Base-by-base conservation (phyloP, 2,797 vertebrate genomes). In the Acanthiza pusilla region DNA sequence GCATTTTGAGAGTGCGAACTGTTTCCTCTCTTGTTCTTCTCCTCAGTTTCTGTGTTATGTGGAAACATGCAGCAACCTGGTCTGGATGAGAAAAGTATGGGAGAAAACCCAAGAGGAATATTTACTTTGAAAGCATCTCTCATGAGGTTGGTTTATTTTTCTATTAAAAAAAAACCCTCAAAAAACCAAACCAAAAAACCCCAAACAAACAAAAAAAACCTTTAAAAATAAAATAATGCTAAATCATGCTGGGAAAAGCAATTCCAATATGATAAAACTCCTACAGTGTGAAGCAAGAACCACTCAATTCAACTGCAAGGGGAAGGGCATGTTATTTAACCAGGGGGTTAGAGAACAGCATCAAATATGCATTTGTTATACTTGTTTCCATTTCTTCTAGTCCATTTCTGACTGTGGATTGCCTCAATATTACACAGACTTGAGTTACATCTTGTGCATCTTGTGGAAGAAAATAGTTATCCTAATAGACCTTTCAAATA, bases 221-320 rank as follows among this genome's bases (percentile, higher is more conserved):
- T 93, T 92, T 61, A 55, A 65, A 94, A 93, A 54, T 62, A 77
- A 92, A 91, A 91, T 74, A 77, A 67, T 43, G 15, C 74, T 93
- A 84, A 93, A 45, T 75, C 48, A 20, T 79, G 16, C 80, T 88
- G 63, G 36, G 72, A 79, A 91, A 70, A 65, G n/a, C 32, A 78
- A 71, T 91, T 93, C 36, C 34, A 65, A 42, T 51, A 38, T 53
- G 55, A 71, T 25, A 84, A 81, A 86, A 62, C 53, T 86, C 58
- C 67, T 71, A 34, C 30, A 42, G 36, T 11, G 30, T 72, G 53
- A 51, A 73, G 26, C 38, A 87, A 80, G 74, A 87, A 66, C 27
- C 12, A 30, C 70, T 73, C 21, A 26, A 40, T 80, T 45, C 51
- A 43, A 32, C 38, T 67, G n/a, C 17, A 80, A 60, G 26, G 71